These are phyloP conservation scores for Hololepta plana DNA, from an alignment of 2,888 invertebrate species.

Conservation along the genomic window DNA sequence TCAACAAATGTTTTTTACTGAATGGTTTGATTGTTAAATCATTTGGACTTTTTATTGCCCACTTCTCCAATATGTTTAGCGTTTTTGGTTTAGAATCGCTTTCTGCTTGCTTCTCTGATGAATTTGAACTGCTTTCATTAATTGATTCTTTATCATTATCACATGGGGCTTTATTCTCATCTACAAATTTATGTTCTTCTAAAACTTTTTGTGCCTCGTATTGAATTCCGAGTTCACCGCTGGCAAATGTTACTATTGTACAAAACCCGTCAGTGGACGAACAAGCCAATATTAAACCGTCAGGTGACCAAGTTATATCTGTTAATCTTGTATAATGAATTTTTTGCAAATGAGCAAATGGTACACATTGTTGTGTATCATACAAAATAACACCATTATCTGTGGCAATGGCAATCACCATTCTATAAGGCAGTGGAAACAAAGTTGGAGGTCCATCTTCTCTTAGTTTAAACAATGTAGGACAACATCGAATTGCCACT, in stretches of 20 bases:
- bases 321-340: constrained; percentile 82
- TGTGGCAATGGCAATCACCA: constrained; percentile 84
- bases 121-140: no score
- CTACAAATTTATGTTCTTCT: no score
- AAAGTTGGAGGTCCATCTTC: constrained; percentile 33
- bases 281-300: constrained; percentile 56
- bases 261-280: constrained; percentile 86
- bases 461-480: constrained; percentile 46
- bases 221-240: constrained; percentile 48
- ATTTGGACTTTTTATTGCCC: no score
- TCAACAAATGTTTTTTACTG: no score
- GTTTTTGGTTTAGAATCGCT: no score
- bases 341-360: constrained; percentile 64
- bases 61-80: no score
- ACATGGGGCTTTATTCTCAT: no score
- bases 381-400: constrained; percentile 70
- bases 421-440: constrained; percentile 51
- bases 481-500: constrained; percentile 68
- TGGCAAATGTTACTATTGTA: constrained; percentile 60
- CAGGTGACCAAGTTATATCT: constrained; percentile 72
- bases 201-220: no score
- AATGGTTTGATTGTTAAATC: no score
- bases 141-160: no score
- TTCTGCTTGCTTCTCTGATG: no score
- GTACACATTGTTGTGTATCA: constrained; percentile 68